Conservation (phyloP, 1,140 invertebrate species). For the Brachionus koreanus region DNA sequence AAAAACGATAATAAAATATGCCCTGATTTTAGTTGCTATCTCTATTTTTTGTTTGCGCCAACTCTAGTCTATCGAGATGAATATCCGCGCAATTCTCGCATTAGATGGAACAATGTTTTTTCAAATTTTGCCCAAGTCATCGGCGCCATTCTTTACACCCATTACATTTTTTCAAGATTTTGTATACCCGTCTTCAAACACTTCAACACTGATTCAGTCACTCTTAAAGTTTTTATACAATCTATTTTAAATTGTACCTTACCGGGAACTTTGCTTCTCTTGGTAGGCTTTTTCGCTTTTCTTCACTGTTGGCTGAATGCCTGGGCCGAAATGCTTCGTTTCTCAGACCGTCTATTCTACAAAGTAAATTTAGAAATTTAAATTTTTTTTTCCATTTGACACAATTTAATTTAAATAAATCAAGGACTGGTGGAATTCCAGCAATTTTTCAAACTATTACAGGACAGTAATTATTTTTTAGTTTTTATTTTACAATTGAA, state of each 20-base stretch:
- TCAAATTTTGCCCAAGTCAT: conserved; percentile 70
- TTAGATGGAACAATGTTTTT: conserved; percentile 71
- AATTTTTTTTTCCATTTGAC: background rate
- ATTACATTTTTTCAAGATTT: conserved; percentile 73
- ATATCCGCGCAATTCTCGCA: conserved; percentile 71
- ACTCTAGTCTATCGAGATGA: conserved; percentile 77
- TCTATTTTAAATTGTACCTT: conserved; percentile 70
- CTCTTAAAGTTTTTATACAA: conserved; percentile 62
- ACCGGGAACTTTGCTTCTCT: conserved; percentile 69
- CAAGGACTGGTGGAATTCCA: conserved; percentile 90
- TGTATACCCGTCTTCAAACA: conserved; percentile 68
- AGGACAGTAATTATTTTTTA: conserved; percentile 47
- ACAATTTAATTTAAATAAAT: conserved; percentile 44
- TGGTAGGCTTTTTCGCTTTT: conserved; percentile 76
- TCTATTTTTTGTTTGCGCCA: conserved; percentile 82
- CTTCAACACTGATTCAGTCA: conserved; percentile 67
- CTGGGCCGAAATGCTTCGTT: conserved; percentile 76
- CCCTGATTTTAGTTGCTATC: conserved; percentile 70
- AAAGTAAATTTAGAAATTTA: conserved; percentile 52
- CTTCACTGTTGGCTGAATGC: conserved; percentile 84
- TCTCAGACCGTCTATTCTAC: conserved; percentile 70
- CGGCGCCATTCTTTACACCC: conserved; percentile 71
- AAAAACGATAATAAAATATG: conserved; percentile 51
- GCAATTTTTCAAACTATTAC: conserved; percentile 75
- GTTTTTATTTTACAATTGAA: background rate